These are phyloP conservation scores for Carapus acus DNA, from an alignment of 2,797 vertebrate genomes.

Conservation along the genomic window DNA sequence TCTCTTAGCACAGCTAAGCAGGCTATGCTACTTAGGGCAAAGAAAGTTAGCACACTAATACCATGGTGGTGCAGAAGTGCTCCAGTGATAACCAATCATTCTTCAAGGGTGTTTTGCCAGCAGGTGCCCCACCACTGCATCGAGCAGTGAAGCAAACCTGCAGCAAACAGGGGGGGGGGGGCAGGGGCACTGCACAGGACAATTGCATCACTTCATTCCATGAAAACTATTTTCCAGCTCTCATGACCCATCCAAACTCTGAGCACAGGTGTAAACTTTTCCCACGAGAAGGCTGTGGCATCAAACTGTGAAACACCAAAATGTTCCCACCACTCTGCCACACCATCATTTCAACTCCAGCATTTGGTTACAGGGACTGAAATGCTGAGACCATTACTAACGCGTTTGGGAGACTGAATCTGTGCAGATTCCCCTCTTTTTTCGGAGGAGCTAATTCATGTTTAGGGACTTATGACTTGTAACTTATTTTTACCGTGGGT, in stretches of 20 bases:
- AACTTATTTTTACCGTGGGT: slow-evolving; percentile 52
- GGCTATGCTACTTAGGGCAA: slow-evolving; percentile 63
- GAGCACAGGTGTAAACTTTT: slow-evolving; percentile 25
- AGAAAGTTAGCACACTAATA: slow-evolving; percentile 53
- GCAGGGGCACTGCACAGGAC: slow-evolving; percentile 40
- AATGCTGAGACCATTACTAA: slow-evolving; percentile 45
- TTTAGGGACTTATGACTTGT: slow-evolving; percentile 38
- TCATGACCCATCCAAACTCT: slow-evolving; percentile 16
- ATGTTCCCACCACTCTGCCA: slow-evolving; percentile 45
- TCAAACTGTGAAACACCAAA: slow-evolving; percentile 32
- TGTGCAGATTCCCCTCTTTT: slow-evolving; percentile 35
- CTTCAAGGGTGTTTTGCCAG: slow-evolving; percentile 29
- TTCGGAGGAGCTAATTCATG: slow-evolving; percentile 16
- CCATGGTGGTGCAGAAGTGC: slow-evolving; percentile 50
- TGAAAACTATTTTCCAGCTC: slow-evolving; percentile 13
- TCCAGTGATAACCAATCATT: slow-evolving; percentile 53
- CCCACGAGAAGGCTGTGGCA: slow-evolving; percentile 34
- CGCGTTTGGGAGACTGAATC: slow-evolving; percentile 35
- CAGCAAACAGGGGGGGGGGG: not conserved
- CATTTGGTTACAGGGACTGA: slow-evolving; percentile 49
- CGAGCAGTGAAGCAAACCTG: slow-evolving; percentile 29
- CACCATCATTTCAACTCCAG: slow-evolving; percentile 32
- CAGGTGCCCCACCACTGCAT: slow-evolving; percentile 31
- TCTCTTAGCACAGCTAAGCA: slow-evolving; percentile 59
- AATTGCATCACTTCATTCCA: slow-evolving; percentile 18